phyloP scores from a whole-genome alignment of 2,113 vertebrate genomes.

The Macheiramphus alcinus region DNA sequence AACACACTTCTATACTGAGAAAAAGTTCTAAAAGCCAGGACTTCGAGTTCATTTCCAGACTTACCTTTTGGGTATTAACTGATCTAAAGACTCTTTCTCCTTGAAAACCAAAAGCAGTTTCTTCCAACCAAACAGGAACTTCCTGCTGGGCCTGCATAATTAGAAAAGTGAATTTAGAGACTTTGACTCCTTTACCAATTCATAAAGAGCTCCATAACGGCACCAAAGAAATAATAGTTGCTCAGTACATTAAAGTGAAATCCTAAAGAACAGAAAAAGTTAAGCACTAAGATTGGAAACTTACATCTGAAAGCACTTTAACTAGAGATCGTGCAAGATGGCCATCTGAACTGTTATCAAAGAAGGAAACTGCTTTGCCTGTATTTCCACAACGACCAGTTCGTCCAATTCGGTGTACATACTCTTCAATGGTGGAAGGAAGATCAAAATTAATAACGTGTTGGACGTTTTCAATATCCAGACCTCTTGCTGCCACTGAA shows the following conservation, averaged over 20 bases:
- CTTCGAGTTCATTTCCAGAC: not conserved
- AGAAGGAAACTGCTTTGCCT: slow-evolving; percentile 88
- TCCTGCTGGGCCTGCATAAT: slow-evolving; percentile 87
- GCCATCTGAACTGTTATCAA: slow-evolving; percentile 75
- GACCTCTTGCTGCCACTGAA: slow-evolving; percentile 90
- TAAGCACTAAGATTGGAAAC: slow-evolving; percentile 17
- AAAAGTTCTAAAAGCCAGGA: not conserved
- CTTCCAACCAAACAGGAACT: slow-evolving; percentile 89
- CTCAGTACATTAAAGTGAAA: not conserved
- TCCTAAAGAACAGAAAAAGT: not conserved
- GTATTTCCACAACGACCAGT: slow-evolving; percentile 94
- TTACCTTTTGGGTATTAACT: slow-evolving; percentile 79
- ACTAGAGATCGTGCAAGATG: slow-evolving; percentile 79
- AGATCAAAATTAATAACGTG: slow-evolving; percentile 95
- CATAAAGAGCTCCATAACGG: not conserved
- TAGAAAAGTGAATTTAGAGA: not conserved
- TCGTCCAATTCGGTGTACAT: slow-evolving; percentile 93
- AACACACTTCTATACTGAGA: not conserved
- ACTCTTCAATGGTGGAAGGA: slow-evolving; percentile 87
- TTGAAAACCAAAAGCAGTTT: slow-evolving; percentile 73
- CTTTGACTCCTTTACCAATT: not conserved
- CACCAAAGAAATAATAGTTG: not conserved
- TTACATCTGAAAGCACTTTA: slow-evolving; percentile 86
- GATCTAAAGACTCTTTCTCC: slow-evolving; percentile 65
- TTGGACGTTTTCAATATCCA: slow-evolving; percentile 93